Base-by-base conservation (phyloP, 1,140 invertebrate genomes). In the Drosophila watanabei region DNA sequence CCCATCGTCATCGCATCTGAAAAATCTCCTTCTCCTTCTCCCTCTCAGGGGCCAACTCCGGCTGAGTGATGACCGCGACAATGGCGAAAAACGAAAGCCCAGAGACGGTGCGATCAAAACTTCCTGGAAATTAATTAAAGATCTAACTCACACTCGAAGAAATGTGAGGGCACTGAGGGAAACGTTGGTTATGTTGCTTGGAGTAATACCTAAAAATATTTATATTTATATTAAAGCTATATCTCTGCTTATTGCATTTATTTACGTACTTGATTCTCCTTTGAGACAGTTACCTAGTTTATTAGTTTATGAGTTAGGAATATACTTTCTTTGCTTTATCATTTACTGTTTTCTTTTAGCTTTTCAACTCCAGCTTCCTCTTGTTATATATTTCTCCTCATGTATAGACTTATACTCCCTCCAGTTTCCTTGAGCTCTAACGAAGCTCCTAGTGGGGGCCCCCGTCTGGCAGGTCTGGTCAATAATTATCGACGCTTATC, bases 401-500 rank as follows among this genome's bases (percentile, higher is more conserved):
- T 78, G 75, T 46, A 69, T 1, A 5, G 14, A 8, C 14, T 24
- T 1, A 0, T 14, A 7, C 62, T 49, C 33, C 20, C 54, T 49
- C 48, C 75, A 77, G 37, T 73, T 48, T 75, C 37, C 56, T 56
- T 20, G 13, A 63, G 49, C 75, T 78, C 75, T 78, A 79, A 79
- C 77, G 66, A 79, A 79, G 75, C 46, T 65, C 63, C 75, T 54
- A 56, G 28, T 65, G 54, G 49, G 49, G 70, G 58, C 70, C 57
- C 39, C 52, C 65, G 57, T 62, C 75, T 60, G 75, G 56, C 63
- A 63, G 46, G 75, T 41, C 80, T 78, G 71, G 72, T 86, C 86
- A 90, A 90, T 90, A 90, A 90, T 90, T 90, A 90, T 90, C 86
- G 86, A 90, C 86, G 86, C 86, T 90, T 90, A 90, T 90, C 86